These are phyloP conservation scores for Anastatus disparis DNA, from an alignment of 1,140 invertebrate genomes.

Conservation along the genomic window DNA sequence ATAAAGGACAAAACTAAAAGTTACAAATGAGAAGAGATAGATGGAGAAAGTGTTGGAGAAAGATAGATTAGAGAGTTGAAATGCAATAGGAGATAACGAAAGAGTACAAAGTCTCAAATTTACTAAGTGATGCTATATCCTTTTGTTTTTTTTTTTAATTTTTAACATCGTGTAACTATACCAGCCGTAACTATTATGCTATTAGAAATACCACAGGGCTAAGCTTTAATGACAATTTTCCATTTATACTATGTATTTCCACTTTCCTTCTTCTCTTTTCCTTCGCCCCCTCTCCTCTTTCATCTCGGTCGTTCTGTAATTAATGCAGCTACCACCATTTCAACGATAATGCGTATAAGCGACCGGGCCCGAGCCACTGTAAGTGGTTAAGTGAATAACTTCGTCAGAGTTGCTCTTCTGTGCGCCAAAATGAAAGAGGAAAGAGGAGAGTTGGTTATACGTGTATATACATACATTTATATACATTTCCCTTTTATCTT, in stretches of 20 bases:
- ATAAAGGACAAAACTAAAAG: no score
- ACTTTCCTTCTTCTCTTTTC: no score
- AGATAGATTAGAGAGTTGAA: conserved; percentile 14
- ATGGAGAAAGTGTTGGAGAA: background rate
- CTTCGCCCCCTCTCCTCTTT: background rate
- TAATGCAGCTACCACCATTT: conserved; percentile 14
- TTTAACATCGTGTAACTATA: no score
- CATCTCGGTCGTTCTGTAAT: conserved; percentile 7
- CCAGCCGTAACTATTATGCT: conserved; percentile 1
- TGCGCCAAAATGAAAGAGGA: no score
- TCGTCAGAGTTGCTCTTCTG: conserved; percentile 10
- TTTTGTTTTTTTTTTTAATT: no score
- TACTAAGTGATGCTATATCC: conserved; percentile 2
- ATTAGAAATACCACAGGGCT: conserved; percentile 4
- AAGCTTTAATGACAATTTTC: conserved; percentile 29
- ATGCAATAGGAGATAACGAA: no score
- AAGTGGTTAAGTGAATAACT: conserved; percentile 37
- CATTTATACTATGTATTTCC: no score
- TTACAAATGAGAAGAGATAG: no score
- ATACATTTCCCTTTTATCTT: no score
- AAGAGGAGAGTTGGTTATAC: no score
- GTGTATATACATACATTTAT: no score
- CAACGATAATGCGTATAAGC: conserved; percentile 25
- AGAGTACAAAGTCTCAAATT: conserved; percentile 4
- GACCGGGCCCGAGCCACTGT: background rate